Conservation (phyloP, 2,113 vertebrate species). For the Syngnathus typhle region DNA sequence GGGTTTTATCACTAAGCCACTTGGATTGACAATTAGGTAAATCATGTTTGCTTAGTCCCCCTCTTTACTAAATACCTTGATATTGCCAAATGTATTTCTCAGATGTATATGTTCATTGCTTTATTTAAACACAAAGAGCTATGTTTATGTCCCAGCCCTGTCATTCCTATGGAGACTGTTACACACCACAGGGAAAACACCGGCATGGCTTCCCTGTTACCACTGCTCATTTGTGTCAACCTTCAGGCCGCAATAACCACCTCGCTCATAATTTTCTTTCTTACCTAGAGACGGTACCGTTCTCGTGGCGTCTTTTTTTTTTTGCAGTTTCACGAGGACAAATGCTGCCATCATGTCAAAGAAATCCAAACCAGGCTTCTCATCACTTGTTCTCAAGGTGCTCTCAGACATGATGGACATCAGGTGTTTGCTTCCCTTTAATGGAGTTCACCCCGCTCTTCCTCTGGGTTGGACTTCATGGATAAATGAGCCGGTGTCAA, state of each 20-base stretch:
- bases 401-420: conserved; percentile 46
- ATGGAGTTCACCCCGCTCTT: conserved; percentile 48
- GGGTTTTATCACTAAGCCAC: conserved; percentile 47
- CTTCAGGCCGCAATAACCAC: conserved; percentile 22
- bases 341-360: not conserved
- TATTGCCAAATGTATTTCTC: conserved; percentile 72
- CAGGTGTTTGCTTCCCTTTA: conserved; percentile 67
- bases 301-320: conserved; percentile 27
- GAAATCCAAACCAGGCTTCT: conserved; percentile 19
- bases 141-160: conserved; percentile 34
- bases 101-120: conserved; percentile 58
- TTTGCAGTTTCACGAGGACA: not conserved
- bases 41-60: conserved; percentile 48
- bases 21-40: conserved; percentile 52
- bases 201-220: conserved; percentile 41
- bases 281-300: conserved; percentile 41
- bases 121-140: conserved; percentile 52
- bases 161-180: conserved; percentile 51
- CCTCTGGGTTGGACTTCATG: conserved; percentile 42
- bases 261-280: conserved; percentile 25
- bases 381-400: conserved; percentile 52
- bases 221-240: conserved; percentile 11
- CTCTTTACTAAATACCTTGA: conserved; percentile 48
- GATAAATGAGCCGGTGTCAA: conserved; percentile 30
- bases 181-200: conserved; percentile 36